phyloP scores from a whole-genome alignment of 2,113 vertebrate genomes.

The Mohoua ochrocephala region DNA sequence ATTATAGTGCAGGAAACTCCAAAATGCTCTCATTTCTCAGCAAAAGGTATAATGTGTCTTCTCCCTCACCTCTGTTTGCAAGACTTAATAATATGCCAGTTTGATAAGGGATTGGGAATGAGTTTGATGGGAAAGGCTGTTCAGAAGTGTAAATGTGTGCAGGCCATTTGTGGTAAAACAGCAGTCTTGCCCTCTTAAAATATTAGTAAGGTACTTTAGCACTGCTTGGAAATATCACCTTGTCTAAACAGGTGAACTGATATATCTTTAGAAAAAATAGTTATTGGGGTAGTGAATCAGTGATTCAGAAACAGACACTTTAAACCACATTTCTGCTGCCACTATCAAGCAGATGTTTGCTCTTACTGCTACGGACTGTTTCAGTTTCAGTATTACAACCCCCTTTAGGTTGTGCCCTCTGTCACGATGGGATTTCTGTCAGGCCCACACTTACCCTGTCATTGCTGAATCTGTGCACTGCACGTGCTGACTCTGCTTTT shows the following conservation, averaged over 20 bases:
- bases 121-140: background rate
- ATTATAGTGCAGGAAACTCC: background rate
- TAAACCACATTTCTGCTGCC: background rate
- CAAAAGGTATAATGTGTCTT: background rate
- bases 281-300: background rate
- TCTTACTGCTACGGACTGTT: fast-evolving
- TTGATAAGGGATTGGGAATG: background rate
- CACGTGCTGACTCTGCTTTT: background rate
- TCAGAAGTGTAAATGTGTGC: background rate
- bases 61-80: background rate
- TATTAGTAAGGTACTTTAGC: background rate
- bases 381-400: background rate
- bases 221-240: background rate
- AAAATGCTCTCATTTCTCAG: background rate
- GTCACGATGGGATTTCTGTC: background rate
- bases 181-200: background rate
- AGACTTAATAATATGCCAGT: background rate
- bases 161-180: background rate
- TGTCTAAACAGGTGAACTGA: background rate
- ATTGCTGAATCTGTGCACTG: background rate
- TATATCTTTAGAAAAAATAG: background rate
- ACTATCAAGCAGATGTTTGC: background rate
- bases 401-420: background rate
- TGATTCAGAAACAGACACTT: background rate
- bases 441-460: background rate